Base-by-base conservation (phyloP, 2,888 invertebrate genomes). In the Malthinus seriepunctatus region DNA sequence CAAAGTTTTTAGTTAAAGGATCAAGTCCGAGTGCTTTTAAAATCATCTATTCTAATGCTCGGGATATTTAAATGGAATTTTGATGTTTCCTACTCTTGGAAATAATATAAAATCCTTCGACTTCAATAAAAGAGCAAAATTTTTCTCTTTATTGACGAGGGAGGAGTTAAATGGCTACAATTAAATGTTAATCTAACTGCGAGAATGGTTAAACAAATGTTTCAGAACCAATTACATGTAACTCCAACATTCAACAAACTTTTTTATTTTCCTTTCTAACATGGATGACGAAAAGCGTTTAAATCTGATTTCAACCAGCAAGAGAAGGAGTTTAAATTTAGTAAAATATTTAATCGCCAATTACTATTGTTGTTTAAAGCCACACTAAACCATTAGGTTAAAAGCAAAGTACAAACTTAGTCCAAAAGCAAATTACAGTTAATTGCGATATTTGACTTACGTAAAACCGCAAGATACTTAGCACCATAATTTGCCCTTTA, bases 371-470 rank as follows among this genome's bases (percentile, higher is more conserved):
- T 66, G 65, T 66, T 67, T 64, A 64, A 67, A 72, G 69, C 73
- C 73, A 64, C 71, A 66, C 68, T 70, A 69, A 66, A 69, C 71
- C 72, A 74, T 74, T 74, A 74, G 68, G 56, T 65, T 45, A 50
- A 39, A 54, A 51, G 54, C 39, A 42, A 50, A 58, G 44, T 47
- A 47, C 51, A 47, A 54, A 55, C 54, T 55, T 42, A 54, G 39
- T 50, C 54, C 49, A 39, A 33, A 31, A 51, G 70, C 69, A 71
- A 70, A 73, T 73, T 73, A 73, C 71, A 71, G 70, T 73, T 73
- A 73, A 73, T 72, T 71, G 73, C 65, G 66, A 71, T 73, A 72
- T 73, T 73, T 71, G 71, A 72, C 69, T 71, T 67, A 64, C 65
- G 63, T 68, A 65, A 58, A 65, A 62, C 66, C 69, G 48, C 68